Evolutionary conservation across 37 sponge, comb jelly and placozoan species (phyloP).

Genomic region (Spongilla lacustris): DNA sequence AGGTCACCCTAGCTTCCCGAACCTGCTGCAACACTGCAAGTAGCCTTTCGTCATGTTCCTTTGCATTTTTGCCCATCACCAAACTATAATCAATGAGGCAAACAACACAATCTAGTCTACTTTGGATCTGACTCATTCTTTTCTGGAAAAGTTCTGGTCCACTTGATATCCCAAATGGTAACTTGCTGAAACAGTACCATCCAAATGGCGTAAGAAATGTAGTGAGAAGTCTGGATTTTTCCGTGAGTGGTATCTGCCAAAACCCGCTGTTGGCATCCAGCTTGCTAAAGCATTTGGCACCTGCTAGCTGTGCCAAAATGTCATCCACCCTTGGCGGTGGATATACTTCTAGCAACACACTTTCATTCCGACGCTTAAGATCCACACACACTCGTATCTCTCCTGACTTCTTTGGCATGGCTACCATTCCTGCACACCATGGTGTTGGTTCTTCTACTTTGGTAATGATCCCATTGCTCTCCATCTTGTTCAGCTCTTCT

Average conservation of each 20-base stretch:
- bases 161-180: slow-evolving; percentile 20
- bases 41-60: slow-evolving; percentile 35
- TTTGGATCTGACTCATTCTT: slow-evolving; percentile 17
- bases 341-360: slow-evolving; percentile 52
- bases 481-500: slow-evolving; percentile 31
- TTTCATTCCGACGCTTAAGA: slow-evolving; percentile 46
- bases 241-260: slow-evolving; percentile 43
- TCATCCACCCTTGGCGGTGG: slow-evolving; percentile 65
- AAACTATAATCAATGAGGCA: slow-evolving; percentile 36
- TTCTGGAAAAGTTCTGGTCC: slow-evolving; percentile 19
- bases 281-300: slow-evolving; percentile 50
- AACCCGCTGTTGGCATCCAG: slow-evolving; percentile 61
- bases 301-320: slow-evolving; percentile 51
- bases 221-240: slow-evolving; percentile 12
- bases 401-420: slow-evolving; percentile 40
- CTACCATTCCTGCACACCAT: slow-evolving; percentile 71
- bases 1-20: slow-evolving; percentile 46
- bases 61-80: slow-evolving; percentile 11
- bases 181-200: slow-evolving; percentile 2
- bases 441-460: slow-evolving; percentile 47
- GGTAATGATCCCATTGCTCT: slow-evolving; percentile 48
- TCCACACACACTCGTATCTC: slow-evolving; percentile 58
- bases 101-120: slow-evolving; percentile 40
- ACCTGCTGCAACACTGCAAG: slow-evolving; percentile 5
- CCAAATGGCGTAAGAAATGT: slow-evolving; percentile 17